These are phyloP conservation scores for Pecten maximus DNA, from an alignment of 2,888 invertebrate genomes.

Conservation along the genomic window DNA sequence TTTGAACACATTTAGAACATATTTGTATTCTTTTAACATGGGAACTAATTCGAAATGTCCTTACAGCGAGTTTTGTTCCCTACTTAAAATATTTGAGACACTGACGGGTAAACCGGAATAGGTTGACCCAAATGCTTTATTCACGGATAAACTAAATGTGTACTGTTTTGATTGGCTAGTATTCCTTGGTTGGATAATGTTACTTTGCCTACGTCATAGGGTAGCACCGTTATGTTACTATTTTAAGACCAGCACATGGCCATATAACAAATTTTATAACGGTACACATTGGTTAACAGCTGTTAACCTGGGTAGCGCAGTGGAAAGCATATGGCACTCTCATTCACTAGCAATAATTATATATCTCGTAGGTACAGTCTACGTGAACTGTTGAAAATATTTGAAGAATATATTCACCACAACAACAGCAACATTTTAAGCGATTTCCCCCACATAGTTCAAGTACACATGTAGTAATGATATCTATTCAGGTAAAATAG, in stretches of 20 bases:
- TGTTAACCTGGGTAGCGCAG: background rate
- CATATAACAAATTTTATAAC: slow-evolving; percentile 17
- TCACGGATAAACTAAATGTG: slow-evolving; percentile 64
- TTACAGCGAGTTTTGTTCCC: background rate
- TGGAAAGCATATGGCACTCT: background rate
- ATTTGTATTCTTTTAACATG: background rate
- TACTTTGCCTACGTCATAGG: slow-evolving; percentile 35
- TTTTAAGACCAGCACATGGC: slow-evolving; percentile 20
- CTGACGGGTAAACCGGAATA: background rate
- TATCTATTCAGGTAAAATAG: too few relatives aligned
- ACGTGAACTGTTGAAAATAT: too few relatives aligned
- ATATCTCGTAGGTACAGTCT: too few relatives aligned
- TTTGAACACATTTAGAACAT: background rate
- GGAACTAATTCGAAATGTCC: background rate
- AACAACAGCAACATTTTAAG: too few relatives aligned
- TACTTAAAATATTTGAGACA: background rate
- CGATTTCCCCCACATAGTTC: too few relatives aligned
- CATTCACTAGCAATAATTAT: too few relatives aligned
- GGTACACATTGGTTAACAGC: background rate
- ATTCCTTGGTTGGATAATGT: slow-evolving; percentile 38
- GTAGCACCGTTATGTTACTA: slow-evolving; percentile 33
- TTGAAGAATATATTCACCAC: too few relatives aligned
- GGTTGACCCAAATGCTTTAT: slow-evolving; percentile 25
- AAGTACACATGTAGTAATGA: too few relatives aligned
- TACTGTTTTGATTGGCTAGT: slow-evolving; percentile 66